Evolutionary conservation across 2,888 invertebrate genomes (phyloP), one percentile per base, ranked within the genome.

Genomic region (Macrophya annulata): DNA sequence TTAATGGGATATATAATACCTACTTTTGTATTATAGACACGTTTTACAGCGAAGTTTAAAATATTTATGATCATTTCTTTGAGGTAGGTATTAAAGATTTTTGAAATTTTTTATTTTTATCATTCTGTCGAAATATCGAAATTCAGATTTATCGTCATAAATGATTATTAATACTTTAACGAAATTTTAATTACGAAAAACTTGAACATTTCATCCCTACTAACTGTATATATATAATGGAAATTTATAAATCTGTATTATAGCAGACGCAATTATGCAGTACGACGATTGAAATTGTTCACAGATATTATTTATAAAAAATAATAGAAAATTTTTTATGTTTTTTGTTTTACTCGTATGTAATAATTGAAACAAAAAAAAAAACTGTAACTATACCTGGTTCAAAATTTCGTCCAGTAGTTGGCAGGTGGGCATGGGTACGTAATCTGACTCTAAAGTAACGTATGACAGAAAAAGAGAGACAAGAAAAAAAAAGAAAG

Each of bases 371-470:
- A n/a, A n/a, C n/a, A n/a, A n/a, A n/a, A n/a, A n/a, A n/a, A 12
- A 62, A 25, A 31, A 10, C 62, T 21, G 6, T 15, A 9, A 68
- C 37, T 40, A 71, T 31, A 71, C 71, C 71, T 71, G 37, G n/a
- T 17, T 17, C 40, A 37, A n/a, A 12, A 71, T 71, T 71, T 6
- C 37, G 40, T n/a, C 15, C 71, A 40, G 71, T 25, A 71, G 71
- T 71, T 71, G 71, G 40, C 40, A 37, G 71, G 40, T 71, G n/a
- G 40, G 71, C 71, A 40, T 71, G n/a, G n/a, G 10, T 37, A n/a
- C 71, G 71, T 71, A 71, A 71, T n/a, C 37, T 40, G 71, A 71
- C 40, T 40, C 37, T 40, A 40, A 40, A 71, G n/a, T 71, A 40
- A 71, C 40, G 71, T 71, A 71, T 8, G 40, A 40, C 37, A 31